Evolutionary conservation across 1,140 invertebrate genomes (phyloP), one percentile per base, ranked within the genome.

Genomic region (Leptinotarsa texana): DNA sequence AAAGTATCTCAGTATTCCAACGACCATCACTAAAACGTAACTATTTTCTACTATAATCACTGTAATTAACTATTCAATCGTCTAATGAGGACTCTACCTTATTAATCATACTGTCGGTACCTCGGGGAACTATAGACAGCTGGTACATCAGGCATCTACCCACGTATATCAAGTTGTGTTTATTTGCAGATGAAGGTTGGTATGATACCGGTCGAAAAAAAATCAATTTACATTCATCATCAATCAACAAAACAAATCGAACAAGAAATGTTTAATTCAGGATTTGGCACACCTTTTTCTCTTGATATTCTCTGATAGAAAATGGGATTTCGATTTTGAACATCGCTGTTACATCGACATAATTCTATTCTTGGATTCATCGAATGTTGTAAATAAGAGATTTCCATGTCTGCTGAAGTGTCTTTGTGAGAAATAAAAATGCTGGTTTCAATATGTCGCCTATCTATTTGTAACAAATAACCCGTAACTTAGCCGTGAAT

Each of bases 101-200:
- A 68, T 68, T 68, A 68, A 68, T 68, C 66, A 68, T 18, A 68
- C 51, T 18, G 66, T 68, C 66, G 66, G 66, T 68, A 68, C 66
- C 66, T 68, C 66, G 33, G 33, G 66, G 66, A 42, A 68, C 42
- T 47, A 68, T 17, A 68, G 24, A 68, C 24, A 68, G 27, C 24
- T 33, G 27, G 42, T 33, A 42, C 24, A 24, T 17, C 24, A 47
- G 11, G 18, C 27, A 18, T 18, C 66, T 68, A 47, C 66, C 66
- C 18, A 68, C 66, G 66, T 68, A n/a, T n/a, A 68, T 47, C 33
- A 47, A 68, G 66, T 13, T 42, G n/a, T 68, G 42, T 68, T 68
- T 68, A 47, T 68, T 33, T 18, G n/a, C 42, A 42, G 51, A 18
- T 17, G 51, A 42, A 42, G 33, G 8, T 42, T 8, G 33, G 33